phyloP scores from a whole-genome alignment of 2,888 invertebrate genomes.

The Cheilosia vulpina region DNA sequence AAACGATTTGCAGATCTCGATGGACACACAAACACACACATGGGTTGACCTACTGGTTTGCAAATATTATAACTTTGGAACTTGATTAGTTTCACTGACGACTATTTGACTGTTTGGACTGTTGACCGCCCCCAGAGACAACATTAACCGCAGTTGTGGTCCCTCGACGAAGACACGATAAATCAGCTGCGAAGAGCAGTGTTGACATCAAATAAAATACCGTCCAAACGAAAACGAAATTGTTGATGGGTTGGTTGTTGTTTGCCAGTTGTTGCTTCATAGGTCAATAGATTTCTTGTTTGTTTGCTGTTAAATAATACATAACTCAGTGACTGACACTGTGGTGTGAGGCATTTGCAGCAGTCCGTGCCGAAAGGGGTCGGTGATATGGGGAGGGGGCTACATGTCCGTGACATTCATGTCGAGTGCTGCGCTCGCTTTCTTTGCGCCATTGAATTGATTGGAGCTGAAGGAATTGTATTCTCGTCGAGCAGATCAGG shows the following conservation, averaged over 20 bases:
- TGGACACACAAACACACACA: slow-evolving; percentile 28
- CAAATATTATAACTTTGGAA: slow-evolving; percentile 58
- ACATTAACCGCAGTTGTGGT: slow-evolving; percentile 12
- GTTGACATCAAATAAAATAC: slow-evolving; percentile 29
- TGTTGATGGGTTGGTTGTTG: slow-evolving; percentile 21
- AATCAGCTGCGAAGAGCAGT: slow-evolving; percentile 22
- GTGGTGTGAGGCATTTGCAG: slow-evolving; percentile 15
- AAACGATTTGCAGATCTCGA: slow-evolving; percentile 45
- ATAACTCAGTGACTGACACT: slow-evolving; percentile 20
- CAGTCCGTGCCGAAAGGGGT: neutral
- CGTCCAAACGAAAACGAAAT: slow-evolving; percentile 43
- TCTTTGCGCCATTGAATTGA: slow-evolving; percentile 31
- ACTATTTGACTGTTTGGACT: slow-evolving; percentile 17
- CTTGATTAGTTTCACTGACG: slow-evolving; percentile 42
- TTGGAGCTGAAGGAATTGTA: slow-evolving; percentile 2
- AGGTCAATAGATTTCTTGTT: slow-evolving; percentile 71
- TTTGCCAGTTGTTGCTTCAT: slow-evolving; percentile 55
- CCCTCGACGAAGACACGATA: slow-evolving; percentile 1
- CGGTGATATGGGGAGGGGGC: neutral
- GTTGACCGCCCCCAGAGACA: slow-evolving; percentile 39
- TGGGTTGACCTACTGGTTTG: slow-evolving; percentile 30
- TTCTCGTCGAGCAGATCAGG: neutral
- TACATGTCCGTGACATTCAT: slow-evolving; percentile 66
- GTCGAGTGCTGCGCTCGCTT: slow-evolving; percentile 34
- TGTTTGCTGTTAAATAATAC: slow-evolving; percentile 61